Conservation (phyloP, 2,888 invertebrate species). For the Digitonthophagus gazella region DNA sequence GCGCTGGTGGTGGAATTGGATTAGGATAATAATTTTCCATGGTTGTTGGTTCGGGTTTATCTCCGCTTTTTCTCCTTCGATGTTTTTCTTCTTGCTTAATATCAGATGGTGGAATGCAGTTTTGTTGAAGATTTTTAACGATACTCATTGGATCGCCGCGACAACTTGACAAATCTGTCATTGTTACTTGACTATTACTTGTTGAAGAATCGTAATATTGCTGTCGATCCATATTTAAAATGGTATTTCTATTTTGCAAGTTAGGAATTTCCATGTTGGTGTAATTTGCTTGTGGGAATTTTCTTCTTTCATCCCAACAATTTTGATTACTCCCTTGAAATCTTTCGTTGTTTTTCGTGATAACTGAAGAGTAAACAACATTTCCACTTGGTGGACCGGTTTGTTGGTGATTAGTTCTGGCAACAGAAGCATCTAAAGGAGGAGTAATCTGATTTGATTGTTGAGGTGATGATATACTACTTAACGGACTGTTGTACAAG, state of each 20-base stretch:
- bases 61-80: constrained; percentile 60
- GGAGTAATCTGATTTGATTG: constrained; percentile 61
- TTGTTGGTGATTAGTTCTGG: constrained; percentile 55
- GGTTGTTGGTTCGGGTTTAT: constrained; percentile 52
- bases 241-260: constrained; percentile 49
- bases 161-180: constrained; percentile 72
- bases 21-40: constrained; percentile 54
- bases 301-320: constrained; percentile 63
- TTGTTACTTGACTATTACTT: constrained; percentile 55
- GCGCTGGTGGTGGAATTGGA: constrained; percentile 71
- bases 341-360: constrained; percentile 69
- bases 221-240: constrained; percentile 58
- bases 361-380: constrained; percentile 80
- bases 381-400: constrained; percentile 49
- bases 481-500: constrained; percentile 81
- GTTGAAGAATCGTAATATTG: constrained; percentile 66
- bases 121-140: constrained; percentile 63
- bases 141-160: constrained; percentile 75
- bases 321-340: constrained; percentile 44
- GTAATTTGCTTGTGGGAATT: constrained; percentile 52
- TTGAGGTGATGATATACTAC: constrained; percentile 71
- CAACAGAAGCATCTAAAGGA: constrained; percentile 67
- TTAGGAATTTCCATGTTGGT: constrained; percentile 46
- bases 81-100: constrained; percentile 49
- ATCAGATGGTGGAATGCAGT: constrained; percentile 43